phyloP scores from a whole-genome alignment of 2,888 invertebrate species.

The Drosophila anceps region DNA sequence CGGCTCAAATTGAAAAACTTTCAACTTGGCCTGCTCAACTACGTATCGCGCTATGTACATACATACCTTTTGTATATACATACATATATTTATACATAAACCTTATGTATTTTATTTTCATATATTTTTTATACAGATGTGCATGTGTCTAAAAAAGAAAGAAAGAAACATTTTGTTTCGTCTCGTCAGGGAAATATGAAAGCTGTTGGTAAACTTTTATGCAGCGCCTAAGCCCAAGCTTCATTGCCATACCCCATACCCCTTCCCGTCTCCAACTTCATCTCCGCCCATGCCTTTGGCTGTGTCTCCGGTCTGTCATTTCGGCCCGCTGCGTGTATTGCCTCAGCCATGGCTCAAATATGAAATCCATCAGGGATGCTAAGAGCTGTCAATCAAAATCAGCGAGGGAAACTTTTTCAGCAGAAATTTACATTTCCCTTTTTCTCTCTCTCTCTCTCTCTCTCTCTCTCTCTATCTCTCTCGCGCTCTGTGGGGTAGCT shows the following conservation, averaged over 20 bases:
- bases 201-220: conserved; percentile 76
- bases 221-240: conserved; percentile 67
- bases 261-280: conserved; percentile 26
- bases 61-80: conserved; percentile 19
- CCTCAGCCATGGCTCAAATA: conserved; percentile 75
- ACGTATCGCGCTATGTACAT: conserved; percentile 27
- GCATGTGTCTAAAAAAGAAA: conserved; percentile 46
- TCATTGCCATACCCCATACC: conserved; percentile 13
- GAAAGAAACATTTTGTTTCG: conserved; percentile 50
- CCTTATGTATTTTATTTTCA: conserved; percentile 35
- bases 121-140: conserved; percentile 51
- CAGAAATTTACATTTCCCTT: conserved; percentile 72
- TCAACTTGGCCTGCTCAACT: conserved; percentile 55
- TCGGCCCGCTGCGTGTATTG: conserved; percentile 46
- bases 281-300: conserved; percentile 40
- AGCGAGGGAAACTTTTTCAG: conserved; percentile 81
- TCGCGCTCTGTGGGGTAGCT: conserved; percentile 28
- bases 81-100: conserved; percentile 2
- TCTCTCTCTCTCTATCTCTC: conserved; percentile 4
- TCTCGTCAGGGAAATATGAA: conserved; percentile 75
- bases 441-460: background rate
- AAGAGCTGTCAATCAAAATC: conserved; percentile 85
- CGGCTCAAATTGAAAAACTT: conserved; percentile 80
- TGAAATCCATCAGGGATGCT: conserved; percentile 85
- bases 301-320: conserved; percentile 55